Evolutionary conservation across 2,797 vertebrate species (phyloP).

Genomic region (Chanos chanos): DNA sequence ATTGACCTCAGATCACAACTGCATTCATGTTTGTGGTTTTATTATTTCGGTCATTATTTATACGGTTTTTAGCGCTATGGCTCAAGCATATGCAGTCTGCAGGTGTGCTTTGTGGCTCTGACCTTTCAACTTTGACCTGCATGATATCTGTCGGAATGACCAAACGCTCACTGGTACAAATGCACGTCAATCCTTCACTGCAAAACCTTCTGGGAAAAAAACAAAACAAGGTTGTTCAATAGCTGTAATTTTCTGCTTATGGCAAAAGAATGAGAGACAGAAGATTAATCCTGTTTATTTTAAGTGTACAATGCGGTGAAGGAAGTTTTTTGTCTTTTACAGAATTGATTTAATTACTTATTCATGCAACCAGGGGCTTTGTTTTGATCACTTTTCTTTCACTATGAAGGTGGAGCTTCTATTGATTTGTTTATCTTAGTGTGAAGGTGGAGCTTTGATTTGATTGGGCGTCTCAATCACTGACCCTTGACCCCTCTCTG

Average conservation of each 20-base stretch:
- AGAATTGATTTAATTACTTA: no score
- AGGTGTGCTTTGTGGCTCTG: background rate
- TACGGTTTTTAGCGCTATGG: background rate
- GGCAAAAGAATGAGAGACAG: no score
- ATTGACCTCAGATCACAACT: background rate
- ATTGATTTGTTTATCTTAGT: constrained; percentile 48
- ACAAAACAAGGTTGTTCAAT: constrained; percentile 58
- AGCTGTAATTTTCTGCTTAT: no score
- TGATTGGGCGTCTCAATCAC: constrained; percentile 55
- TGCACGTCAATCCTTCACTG: constrained; percentile 43
- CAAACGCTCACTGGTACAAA: constrained; percentile 42
- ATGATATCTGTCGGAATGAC: constrained; percentile 40
- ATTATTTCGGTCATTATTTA: background rate
- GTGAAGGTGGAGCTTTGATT: constrained; percentile 50
- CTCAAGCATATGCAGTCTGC: constrained; percentile 5
- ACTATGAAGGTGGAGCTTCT: constrained; percentile 53
- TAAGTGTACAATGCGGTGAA: no score
- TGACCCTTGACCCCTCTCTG: constrained; percentile 77
- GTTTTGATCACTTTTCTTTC: constrained; percentile 32
- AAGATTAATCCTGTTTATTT: no score
- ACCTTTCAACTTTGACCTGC: constrained; percentile 48
- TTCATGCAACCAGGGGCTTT: constrained; percentile 3
- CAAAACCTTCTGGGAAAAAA: constrained; percentile 53
- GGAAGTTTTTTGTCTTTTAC: constrained; percentile 13
- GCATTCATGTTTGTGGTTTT: background rate